Evolutionary conservation across 2,797 vertebrate genomes (phyloP).

Genomic region (Chloroceryle inda): DNA sequence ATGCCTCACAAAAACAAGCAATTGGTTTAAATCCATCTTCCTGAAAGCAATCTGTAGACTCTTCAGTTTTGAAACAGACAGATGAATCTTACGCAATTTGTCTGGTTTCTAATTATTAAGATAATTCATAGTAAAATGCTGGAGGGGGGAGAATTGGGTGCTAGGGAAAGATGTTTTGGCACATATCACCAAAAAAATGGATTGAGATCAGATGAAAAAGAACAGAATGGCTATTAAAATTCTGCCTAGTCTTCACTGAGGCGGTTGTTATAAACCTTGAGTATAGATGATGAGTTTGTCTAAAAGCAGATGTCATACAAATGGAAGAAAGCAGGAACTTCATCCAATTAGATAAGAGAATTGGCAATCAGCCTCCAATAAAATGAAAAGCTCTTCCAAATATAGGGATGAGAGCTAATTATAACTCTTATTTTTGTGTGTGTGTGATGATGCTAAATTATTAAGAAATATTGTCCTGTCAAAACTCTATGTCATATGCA

Average conservation of each 20-base stretch:
- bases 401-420: constrained; percentile 72
- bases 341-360: constrained; percentile 69
- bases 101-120: constrained; percentile 20
- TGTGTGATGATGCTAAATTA: constrained; percentile 46
- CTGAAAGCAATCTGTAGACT: constrained; percentile 1
- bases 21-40: constrained; percentile 42
- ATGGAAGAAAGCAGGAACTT: constrained; percentile 62
- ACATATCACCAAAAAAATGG: neutral
- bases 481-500: constrained; percentile 48
- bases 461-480: constrained; percentile 64
- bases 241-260: constrained; percentile 14
- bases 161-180: neutral
- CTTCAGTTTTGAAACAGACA: constrained; percentile 8
- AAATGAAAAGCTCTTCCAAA: constrained; percentile 70
- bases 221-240: constrained; percentile 47
- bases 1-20: constrained; percentile 21
- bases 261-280: constrained; percentile 60
- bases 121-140: neutral
- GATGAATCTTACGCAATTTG: constrained; percentile 30
- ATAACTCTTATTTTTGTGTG: constrained; percentile 64
- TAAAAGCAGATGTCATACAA: constrained; percentile 65
- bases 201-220: constrained; percentile 25
- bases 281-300: constrained; percentile 75
- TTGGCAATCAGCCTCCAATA: constrained; percentile 62
- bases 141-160: constrained; percentile 32